Base-by-base conservation (phyloP, 2,888 invertebrate genomes). In the Sphecodes monilicornis region DNA sequence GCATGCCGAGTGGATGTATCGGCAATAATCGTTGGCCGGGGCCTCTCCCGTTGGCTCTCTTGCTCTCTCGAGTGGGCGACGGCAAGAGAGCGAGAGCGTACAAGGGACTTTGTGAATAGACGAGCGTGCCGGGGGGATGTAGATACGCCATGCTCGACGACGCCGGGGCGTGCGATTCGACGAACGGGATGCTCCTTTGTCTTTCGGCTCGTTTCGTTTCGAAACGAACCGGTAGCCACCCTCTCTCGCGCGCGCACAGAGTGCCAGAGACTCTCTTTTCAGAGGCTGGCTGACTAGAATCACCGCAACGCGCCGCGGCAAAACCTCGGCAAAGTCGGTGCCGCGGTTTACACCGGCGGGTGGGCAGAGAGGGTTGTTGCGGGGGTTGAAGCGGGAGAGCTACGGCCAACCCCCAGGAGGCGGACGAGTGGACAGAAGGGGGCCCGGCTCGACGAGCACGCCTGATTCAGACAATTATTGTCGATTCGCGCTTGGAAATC, bases 71-170 rank as follows among this genome's bases (percentile, higher is more conserved):
- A 87, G 88, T 87, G 83, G 36, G 54, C 26, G 18, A 39, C 43
- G 54, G 70, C 22, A 29, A 13, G 60, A 26, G 60, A 29, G 60
- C 26, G 64, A 75, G 79, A 77, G 68, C 87, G 89, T 89, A 84
- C 82, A 88, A 90, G 91, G 87, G 91, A 89, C 78, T 88, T 85
- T 85, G 66, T 90, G 90, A 91, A 91, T 91, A 89, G 90, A 79
- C 85, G 50, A 50, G 50, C 76, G 79, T 68, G 89, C 82, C 85
- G 80, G 89, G 90, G 93, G 93, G 94, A 94, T 94, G 94, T 93
- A 94, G 94, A 94, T 94, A 94, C 91, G 94, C 93, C 94, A 94
- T 94, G 94, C 92, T 93, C 92, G 91, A 89, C 91, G 91, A 88
- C 88, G 86, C 76, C 86, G 85, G 82, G 86, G 86, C 90, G 92